Base-by-base conservation (phyloP, 2,888 invertebrate species). In the Allacma fusca region DNA sequence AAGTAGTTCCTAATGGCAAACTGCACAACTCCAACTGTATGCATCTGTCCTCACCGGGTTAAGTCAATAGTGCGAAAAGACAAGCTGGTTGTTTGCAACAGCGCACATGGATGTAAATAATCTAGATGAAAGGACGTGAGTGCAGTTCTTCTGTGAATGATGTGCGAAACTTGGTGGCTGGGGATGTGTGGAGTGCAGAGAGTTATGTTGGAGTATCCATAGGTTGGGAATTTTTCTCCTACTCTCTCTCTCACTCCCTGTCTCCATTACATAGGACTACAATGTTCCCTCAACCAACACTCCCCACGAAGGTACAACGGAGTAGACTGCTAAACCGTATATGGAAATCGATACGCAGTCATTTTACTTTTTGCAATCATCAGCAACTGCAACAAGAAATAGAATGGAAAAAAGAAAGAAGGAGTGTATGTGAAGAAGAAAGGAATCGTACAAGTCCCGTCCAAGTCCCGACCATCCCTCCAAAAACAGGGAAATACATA, bases 311-410 rank as follows among this genome's bases (percentile, higher is more conserved):
- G 4, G 5, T 50, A n/a, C 50, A 9, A 4, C 16, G 50, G 50
- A 50, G n/a, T 50, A 50, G 50, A 23, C 68, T 29, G 40, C 34
- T 40, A n/a, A 21, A 40, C 34, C 40, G 16, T 57, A 26, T 50
- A 7, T 28, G 24, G 65, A 50, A 40, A 74, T 74, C 74, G 65
- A 74, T 74, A 67, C 74, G 24, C 74, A 65, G 43, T 74, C 65
- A 74, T 74, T 74, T 65, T 74, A 65, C 65, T 74, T 74, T 74
- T 74, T 74, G 74, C 74, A 74, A 74, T 74, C 74, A 74, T 74
- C 74, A 74, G 67, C 74, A 50, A 40, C 59, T 40, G 23, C 29
- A 5, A 23, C 34, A 24, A 70, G 12, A 72, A 4, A 57, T 44
- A 50, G 57, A 71, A 71, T n/a, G 59, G 28, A 26, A n/a, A 67